Base-by-base conservation (phyloP, 2,888 invertebrate genomes). In the Siphlonurus alternatus region DNA sequence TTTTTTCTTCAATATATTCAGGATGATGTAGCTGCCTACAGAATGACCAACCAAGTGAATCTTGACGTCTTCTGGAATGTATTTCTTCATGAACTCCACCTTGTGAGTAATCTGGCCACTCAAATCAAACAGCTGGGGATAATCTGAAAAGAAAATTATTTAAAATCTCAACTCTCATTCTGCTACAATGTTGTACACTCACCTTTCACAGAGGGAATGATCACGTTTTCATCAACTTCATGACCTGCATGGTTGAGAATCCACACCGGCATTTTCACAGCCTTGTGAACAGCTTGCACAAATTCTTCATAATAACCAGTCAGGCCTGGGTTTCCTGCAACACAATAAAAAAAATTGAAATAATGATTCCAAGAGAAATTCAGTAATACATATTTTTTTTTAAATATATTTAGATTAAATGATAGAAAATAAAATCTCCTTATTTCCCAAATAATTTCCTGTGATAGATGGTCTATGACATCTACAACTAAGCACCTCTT, bases 31-130 rank as follows among this genome's bases (percentile, higher is more conserved):
- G 63, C 87, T 82, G 2, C 96, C 96, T 71, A 95, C 90, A 0
- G 95, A 95, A 79, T 96, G 95, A 1, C 91, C 93, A 69, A 95
- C 81, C 53, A 95, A 76, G 74, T 92, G 87, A 54, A 96, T 74
- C 72, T 81, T 85, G n/a, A 86, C 83, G 71, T 83, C 79, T 67
- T 79, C 75, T 64, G 91, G 88, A 67, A 93, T 79, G 72, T 83
- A 84, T 69, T 84, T 81, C 69, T 83, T 78, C 65, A 95, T 84
- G 72, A 95, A 88, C 65, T 83, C 80, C 61, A 87, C 78, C 78
- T 93, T 93, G 74, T 92, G 90, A 64, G 82, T 73, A 63, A 88
- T 74, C 79, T 96, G 95, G 25, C 88, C 93, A 66, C 85, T 76
- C 61, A 96, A 77, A 72, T 86, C 80, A 75, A 86, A 93, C 64